Percentiles rank a stretch among this genome's conserved stretches.
These are phyloP conservation scores for Athetis lepigone DNA, from an alignment of 2,888 invertebrate species.

Conservation along the genomic window DNA sequence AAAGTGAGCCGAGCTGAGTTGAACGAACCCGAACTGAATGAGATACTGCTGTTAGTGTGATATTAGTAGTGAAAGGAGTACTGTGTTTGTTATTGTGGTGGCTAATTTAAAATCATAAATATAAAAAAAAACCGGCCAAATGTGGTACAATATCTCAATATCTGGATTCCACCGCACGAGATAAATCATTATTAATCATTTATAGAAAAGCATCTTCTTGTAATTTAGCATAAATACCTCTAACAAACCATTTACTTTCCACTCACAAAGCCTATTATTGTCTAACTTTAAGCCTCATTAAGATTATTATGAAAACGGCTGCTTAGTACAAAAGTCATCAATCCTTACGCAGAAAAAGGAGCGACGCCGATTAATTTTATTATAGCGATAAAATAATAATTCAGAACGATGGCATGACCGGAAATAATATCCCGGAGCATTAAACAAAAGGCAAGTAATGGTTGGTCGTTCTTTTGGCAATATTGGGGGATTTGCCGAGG, in stretches of 20 bases:
- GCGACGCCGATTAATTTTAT: conserved; percentile 76
- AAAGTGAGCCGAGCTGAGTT: no score
- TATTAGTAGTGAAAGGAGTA: no score
- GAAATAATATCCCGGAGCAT: conserved; percentile 84
- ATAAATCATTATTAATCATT: not conserved
- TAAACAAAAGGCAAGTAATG: conserved; percentile 86
- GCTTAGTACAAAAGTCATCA: conserved; percentile 57
- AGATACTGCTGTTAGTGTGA: no score
- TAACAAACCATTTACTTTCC: conserved; percentile 28
- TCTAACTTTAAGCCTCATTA: conserved; percentile 48
- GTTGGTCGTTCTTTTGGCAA: conserved; percentile 80
- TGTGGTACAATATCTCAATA: no score
- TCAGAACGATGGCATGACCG: conserved; percentile 84
- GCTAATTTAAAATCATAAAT: no score
- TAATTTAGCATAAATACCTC: conserved; percentile 11
- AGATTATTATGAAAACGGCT: conserved; percentile 53
- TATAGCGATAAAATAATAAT: conserved; percentile 84
- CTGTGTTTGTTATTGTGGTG: no score
- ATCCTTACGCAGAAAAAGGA: conserved; percentile 58
- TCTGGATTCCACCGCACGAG: not conserved
- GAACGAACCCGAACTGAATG: no score
- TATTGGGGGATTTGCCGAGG: conserved; percentile 85
- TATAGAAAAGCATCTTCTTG: not conserved
- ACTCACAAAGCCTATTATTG: conserved; percentile 40
- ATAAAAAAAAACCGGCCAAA: no score